Conservation (phyloP, 2,797 vertebrate genomes). For the Oreochromis mossambicus region DNA sequence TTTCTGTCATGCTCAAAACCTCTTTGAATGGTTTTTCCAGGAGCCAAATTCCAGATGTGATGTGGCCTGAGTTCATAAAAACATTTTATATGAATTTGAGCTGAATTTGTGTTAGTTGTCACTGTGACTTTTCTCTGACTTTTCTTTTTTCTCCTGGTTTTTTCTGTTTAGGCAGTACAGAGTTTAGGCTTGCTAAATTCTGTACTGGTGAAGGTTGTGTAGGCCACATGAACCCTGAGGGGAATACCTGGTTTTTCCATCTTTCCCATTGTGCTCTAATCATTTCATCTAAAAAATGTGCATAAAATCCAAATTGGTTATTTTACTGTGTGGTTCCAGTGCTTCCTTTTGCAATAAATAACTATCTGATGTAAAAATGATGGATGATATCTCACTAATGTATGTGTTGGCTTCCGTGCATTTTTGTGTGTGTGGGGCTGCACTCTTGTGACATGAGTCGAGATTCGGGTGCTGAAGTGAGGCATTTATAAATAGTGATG, state of each 20-base stretch:
- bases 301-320: neutral
- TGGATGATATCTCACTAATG: neutral
- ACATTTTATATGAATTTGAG: neutral
- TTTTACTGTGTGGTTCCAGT: neutral
- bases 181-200: neutral
- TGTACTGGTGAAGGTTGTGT: neutral
- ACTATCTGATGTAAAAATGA: neutral
- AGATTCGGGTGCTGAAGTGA: neutral
- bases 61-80: neutral
- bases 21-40: neutral
- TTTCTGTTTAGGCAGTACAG: rapidly evolving
- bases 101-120: neutral
- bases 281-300: neutral
- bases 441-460: neutral
- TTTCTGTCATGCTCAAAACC: neutral
- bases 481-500: neutral
- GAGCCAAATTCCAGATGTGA: neutral
- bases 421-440: neutral
- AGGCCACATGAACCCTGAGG: neutral
- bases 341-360: neutral
- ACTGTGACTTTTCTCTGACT: neutral
- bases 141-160: neutral
- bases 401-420: neutral
- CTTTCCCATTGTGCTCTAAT: neutral
- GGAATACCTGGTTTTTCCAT: neutral